Conservation (phyloP, 2,797 vertebrate genomes). For the Hypotaenidia okinawae region DNA sequence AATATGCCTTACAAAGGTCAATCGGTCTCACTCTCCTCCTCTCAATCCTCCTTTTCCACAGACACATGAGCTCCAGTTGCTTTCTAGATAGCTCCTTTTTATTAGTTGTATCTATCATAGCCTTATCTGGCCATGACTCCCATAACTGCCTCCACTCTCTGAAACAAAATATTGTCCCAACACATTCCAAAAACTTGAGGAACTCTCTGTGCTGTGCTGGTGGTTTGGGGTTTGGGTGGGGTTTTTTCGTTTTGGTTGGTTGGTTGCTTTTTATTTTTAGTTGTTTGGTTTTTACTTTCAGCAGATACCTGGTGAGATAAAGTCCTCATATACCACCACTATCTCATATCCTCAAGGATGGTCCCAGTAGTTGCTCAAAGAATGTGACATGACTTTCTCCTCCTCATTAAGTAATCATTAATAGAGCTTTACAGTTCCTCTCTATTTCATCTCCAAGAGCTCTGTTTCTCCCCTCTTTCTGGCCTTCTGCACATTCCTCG, state of each 20-base stretch:
- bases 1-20: background rate
- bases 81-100: background rate
- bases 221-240: background rate
- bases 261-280: no score
- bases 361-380: background rate
- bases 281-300: background rate
- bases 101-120: background rate
- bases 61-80: background rate
- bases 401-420: background rate
- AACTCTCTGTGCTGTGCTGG: background rate
- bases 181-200: background rate
- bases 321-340: background rate
- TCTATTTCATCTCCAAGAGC: background rate
- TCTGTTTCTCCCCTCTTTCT: background rate
- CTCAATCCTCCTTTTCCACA: background rate
- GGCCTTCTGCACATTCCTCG: slow-evolving; percentile 14
- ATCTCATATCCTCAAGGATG: background rate
- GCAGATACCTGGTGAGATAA: background rate
- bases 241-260: no score
- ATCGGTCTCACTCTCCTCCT: background rate
- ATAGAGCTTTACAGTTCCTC: background rate
- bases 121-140: background rate
- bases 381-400: background rate
- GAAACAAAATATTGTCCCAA: slow-evolving; percentile 7
- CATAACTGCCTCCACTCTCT: background rate